These are phyloP conservation scores for Pangasianodon hypophthalmus DNA, from an alignment of 2,113 vertebrate genomes.

Conservation along the genomic window DNA sequence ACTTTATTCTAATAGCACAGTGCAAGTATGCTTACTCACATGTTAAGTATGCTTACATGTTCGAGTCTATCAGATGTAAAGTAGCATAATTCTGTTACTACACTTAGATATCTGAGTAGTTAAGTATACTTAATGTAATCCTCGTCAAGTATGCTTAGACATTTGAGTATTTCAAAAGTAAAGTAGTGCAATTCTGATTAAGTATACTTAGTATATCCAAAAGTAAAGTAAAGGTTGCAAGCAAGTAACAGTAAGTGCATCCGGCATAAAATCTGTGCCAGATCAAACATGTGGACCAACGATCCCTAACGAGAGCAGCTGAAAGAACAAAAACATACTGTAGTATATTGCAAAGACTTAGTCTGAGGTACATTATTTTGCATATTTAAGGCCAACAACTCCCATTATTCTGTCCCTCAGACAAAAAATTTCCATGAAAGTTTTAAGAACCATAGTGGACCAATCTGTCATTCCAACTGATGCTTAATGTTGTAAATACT, in stretches of 20 bases:
- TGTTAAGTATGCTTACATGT: background rate
- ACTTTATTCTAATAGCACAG: background rate
- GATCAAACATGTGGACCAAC: no score
- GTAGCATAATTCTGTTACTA: no score
- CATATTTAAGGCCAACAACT: background rate
- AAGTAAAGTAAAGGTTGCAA: no score
- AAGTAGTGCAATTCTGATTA: background rate
- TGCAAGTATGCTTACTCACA: background rate
- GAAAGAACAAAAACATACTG: no score
- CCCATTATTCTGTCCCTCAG: background rate
- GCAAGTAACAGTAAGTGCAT: no score
- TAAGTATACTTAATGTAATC: no score
- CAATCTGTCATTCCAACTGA: background rate
- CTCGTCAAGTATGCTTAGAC: no score
- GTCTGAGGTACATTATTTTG: background rate
- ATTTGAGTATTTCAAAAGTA: no score
- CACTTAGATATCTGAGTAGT: background rate
- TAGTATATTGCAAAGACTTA: background rate
- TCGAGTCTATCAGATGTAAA: background rate
- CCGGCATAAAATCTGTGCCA: no score
- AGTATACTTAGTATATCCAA: no score
- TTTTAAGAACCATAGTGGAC: background rate
- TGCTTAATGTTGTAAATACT: no score
- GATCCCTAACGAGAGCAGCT: no score
- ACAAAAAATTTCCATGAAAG: background rate